phyloP scores from a whole-genome alignment of 2,888 invertebrate species.

The Neoscelio sp. region DNA sequence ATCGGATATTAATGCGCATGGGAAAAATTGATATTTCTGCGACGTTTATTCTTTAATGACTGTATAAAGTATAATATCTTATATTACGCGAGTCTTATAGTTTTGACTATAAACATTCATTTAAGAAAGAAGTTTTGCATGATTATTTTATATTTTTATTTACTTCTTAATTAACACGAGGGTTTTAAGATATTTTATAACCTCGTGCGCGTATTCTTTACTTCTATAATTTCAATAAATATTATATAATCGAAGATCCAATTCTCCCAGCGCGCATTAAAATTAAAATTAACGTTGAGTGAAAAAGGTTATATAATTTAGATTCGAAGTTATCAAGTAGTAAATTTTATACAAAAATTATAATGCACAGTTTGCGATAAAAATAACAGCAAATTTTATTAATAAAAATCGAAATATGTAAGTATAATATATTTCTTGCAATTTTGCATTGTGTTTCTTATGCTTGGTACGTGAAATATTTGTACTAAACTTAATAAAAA shows the following conservation, averaged over 20 bases:
- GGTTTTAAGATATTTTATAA: conserved; percentile 7
- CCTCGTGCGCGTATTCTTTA: conserved; percentile 7
- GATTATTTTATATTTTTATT: conserved; percentile 30
- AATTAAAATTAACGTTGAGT: too few species aligned
- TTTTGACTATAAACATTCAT: conserved; percentile 16
- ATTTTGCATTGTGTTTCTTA: too few species aligned
- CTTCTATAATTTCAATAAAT: conserved; percentile 24
- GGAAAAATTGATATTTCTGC: conserved; percentile 41
- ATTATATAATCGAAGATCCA: conserved; percentile 9
- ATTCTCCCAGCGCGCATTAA: too few species aligned
- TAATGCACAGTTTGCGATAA: too few species aligned
- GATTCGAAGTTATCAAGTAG: too few species aligned
- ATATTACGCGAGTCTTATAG: conserved; percentile 15
- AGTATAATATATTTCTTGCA: too few species aligned
- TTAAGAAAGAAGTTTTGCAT: conserved; percentile 13
- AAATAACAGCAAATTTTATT: too few species aligned
- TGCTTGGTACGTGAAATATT: too few species aligned
- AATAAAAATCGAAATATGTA: too few species aligned
- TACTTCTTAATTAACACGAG: conserved; percentile 18
- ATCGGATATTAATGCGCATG: conserved; percentile 28
- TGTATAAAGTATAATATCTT: conserved; percentile 41
- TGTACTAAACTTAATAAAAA: too few species aligned
- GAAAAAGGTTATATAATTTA: too few species aligned
- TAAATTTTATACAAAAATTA: too few species aligned
- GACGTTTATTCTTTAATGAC: conserved; percentile 32